Percentiles rank a stretch among this genome's conserved stretches.
Evolutionary conservation across 2,113 vertebrate species (phyloP).

Genomic region (Phyllostomus hastatus): DNA sequence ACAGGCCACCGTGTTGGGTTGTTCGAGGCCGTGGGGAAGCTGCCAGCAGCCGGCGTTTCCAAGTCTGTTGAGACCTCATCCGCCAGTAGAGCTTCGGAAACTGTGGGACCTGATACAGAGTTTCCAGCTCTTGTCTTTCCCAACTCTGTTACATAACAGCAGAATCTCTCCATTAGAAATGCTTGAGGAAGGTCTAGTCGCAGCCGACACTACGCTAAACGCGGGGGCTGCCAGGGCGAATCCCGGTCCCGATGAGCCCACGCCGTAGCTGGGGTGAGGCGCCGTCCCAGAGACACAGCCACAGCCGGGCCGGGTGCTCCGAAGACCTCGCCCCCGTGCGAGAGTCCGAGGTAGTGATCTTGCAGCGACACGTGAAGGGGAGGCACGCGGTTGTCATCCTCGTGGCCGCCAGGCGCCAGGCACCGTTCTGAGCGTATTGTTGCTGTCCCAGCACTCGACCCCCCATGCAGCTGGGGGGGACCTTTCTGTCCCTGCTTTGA

Average conservation of each 20-base stretch:
- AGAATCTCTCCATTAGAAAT: background rate
- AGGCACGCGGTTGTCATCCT: background rate
- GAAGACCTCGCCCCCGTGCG: no score
- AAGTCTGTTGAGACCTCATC: background rate
- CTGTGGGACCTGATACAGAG: background rate
- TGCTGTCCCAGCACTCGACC: background rate
- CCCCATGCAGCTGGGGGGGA: background rate
- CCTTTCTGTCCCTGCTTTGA: background rate
- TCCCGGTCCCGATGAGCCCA: background rate
- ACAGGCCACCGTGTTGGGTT: background rate
- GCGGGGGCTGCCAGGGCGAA: no score
- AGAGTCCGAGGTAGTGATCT: background rate
- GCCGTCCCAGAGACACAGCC: background rate
- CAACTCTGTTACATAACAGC: background rate
- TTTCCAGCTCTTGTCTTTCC: background rate
- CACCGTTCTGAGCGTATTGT: background rate
- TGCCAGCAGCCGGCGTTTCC: background rate
- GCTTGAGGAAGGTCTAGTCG: background rate
- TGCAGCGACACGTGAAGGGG: background rate
- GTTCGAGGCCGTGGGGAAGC: background rate
- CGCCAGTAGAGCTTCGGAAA: background rate
- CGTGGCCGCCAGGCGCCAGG: no score
- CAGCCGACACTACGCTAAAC: background rate
- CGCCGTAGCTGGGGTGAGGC: background rate
- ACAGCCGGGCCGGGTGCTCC: no score